phyloP scores from a whole-genome alignment of 2,888 invertebrate genomes.

The Dryocosmus kuriphilus region DNA sequence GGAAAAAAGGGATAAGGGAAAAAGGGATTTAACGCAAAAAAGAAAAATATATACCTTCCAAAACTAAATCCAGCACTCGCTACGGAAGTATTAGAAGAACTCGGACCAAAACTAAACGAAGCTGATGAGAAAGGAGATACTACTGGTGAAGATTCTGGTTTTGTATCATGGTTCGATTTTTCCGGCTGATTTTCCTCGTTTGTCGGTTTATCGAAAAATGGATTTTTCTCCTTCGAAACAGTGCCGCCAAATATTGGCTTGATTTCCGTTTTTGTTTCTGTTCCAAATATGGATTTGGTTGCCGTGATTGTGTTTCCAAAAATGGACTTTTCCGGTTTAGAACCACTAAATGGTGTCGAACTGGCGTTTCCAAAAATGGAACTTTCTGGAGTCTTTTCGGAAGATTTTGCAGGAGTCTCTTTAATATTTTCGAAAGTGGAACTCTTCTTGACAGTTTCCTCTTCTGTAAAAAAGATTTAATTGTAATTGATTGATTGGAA shows the following conservation, averaged over 20 bases:
- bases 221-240: conserved; percentile 66
- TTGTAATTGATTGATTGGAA: no score
- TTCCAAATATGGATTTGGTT: conserved; percentile 64
- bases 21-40: no score
- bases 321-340: conserved; percentile 66
- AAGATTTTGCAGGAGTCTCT: conserved; percentile 16
- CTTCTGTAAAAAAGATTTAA: no score
- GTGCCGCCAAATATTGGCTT: conserved; percentile 63
- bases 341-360: conserved; percentile 48
- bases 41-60: conserved; percentile 74
- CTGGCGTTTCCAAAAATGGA: conserved; percentile 57
- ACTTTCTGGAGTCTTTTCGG: conserved; percentile 61
- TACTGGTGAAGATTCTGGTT: conserved; percentile 49
- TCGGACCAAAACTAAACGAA: conserved; percentile 74
- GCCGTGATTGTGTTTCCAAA: conserved; percentile 59
- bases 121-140: conserved; percentile 62
- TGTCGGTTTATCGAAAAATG: conserved; percentile 66
- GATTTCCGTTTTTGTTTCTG: conserved; percentile 56
- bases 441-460: no score
- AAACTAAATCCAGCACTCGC: conserved; percentile 81
- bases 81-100: conserved; percentile 66
- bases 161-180: conserved; percentile 47
- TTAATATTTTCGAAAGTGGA: conserved; percentile 43
- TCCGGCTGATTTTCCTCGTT: conserved; percentile 58
- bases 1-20: no score